Evolutionary conservation across 2,888 invertebrate species (phyloP).

Genomic region (Leistus spinibarbis): DNA sequence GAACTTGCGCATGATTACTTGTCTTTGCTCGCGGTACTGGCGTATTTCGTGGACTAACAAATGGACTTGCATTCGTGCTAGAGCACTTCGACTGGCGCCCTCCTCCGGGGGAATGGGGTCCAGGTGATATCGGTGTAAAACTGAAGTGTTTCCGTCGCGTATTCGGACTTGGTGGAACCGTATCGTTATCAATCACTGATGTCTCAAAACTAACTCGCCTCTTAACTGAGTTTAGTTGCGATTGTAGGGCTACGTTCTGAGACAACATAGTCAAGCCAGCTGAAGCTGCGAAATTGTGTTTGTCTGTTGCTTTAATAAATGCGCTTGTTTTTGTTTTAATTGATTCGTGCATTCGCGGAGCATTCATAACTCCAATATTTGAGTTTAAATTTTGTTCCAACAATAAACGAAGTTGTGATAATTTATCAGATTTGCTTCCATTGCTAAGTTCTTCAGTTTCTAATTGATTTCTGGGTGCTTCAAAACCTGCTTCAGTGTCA

Average conservation of each 20-base stretch:
- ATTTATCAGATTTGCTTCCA: slow-evolving; percentile 64
- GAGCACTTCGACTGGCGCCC: slow-evolving; percentile 64
- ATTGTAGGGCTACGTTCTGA: slow-evolving; percentile 15
- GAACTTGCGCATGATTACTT: slow-evolving; percentile 61
- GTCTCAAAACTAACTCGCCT: slow-evolving; percentile 66
- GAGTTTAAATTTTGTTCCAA: slow-evolving; percentile 69
- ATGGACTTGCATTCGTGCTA: slow-evolving; percentile 77
- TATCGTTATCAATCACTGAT: slow-evolving; percentile 52
- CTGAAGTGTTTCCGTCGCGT: slow-evolving; percentile 80
- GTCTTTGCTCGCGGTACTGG: slow-evolving; percentile 72
- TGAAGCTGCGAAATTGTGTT: slow-evolving; percentile 17
- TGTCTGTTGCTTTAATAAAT: slow-evolving; percentile 39
- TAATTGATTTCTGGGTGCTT: slow-evolving; percentile 40
- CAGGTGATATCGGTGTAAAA: slow-evolving; percentile 85
- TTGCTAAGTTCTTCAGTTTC: slow-evolving; percentile 51
- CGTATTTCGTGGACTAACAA: slow-evolving; percentile 81
- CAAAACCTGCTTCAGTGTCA: slow-evolving; percentile 34
- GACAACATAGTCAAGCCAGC: slow-evolving; percentile 12
- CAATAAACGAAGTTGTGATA: slow-evolving; percentile 75
- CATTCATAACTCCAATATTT: slow-evolving; percentile 40
- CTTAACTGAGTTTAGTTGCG: slow-evolving; percentile 47
- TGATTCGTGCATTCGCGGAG: slow-evolving; percentile 17
- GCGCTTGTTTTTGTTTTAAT: slow-evolving; percentile 38
- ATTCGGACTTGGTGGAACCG: slow-evolving; percentile 76
- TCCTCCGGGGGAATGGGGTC: slow-evolving; percentile 67